Base-by-base conservation (phyloP, 2,113 vertebrate genomes). In the Crocuta crocuta region DNA sequence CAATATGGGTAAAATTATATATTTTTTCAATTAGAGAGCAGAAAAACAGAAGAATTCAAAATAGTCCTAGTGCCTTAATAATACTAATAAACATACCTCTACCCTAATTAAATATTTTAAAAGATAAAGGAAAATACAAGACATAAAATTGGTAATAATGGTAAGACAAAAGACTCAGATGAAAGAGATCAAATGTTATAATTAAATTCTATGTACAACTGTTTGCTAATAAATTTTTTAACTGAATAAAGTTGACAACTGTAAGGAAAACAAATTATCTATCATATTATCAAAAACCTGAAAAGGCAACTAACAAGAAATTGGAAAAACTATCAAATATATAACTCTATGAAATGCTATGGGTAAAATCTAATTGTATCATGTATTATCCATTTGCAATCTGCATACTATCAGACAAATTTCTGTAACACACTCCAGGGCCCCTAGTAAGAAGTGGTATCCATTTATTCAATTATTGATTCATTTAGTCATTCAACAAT, bases 41-140 rank as follows among this genome's bases (percentile, higher is more conserved):
- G 24, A 82, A 92, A 86, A 95, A 71, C n/a, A 81, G 61, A 94
- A 93, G 12, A 97, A 87, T 53, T 94, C 55, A 95, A 96, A 94
- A 65, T 58, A 89, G 91, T 33, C 53, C 9, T 4, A 79, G 11
- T 78, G 15, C 26, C 81, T 89, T 26, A 43, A 96, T 80, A 73
- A 81, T 31, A 82, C 13, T 55, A 89, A 55, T 26, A 71, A 97
- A 91, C 13, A 92, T 13, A 92, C 1, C 5, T 91, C 28, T 33
- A 96, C 86, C 24, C 10, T 78, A 90, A 92, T 43, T 91, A 96
- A 92, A 89, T 45, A 68, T 68, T 53, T 80, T 26, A 93, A 87
- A 48, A 88, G 23, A 73, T 19, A 65, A 58, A 90, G 73, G 8
- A 82, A 61, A 93, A n/a, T 16, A 88, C 4, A 81, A 73, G 7